Conservation (phyloP, 2,888 invertebrate species). For the Anagyrus pseudococci region DNA sequence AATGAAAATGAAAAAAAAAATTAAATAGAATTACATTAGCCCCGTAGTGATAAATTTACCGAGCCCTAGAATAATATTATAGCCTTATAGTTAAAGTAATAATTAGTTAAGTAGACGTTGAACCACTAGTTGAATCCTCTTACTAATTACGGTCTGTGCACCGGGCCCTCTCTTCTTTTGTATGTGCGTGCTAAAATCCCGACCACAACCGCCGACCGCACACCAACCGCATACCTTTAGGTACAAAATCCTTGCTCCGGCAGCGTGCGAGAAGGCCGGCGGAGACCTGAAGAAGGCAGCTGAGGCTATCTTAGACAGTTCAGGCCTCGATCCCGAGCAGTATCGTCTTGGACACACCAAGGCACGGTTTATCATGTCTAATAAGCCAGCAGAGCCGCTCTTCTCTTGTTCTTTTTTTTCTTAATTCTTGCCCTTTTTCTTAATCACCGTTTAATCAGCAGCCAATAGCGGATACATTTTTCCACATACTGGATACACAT, state of each 20-base stretch:
- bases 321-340: conserved; percentile 87
- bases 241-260: conserved; percentile 98
- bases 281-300: conserved; percentile 84
- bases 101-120: neutral
- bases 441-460: too few relatives aligned
- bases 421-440: neutral
- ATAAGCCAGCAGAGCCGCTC: conserved; percentile 34
- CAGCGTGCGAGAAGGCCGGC: conserved; percentile 75
- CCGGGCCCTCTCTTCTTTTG: conserved; percentile 20
- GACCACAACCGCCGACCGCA: conserved; percentile 10
- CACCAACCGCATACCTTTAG: conserved; percentile 66
- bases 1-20: neutral
- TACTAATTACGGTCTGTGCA: conserved; percentile 31
- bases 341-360: conserved; percentile 98
- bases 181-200: conserved; percentile 35
- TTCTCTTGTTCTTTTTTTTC: conserved; percentile 10
- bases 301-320: conserved; percentile 80
- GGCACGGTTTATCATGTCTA: conserved; percentile 72
- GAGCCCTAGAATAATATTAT: conserved; percentile 1
- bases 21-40: neutral
- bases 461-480: too few relatives aligned
- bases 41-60: neutral
- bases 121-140: conserved; percentile 4
- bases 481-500: neutral
- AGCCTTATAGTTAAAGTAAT: conserved; percentile 10